Evolutionary conservation across 2,888 invertebrate species (phyloP).

Genomic region (Caenorhabditis sp.): DNA sequence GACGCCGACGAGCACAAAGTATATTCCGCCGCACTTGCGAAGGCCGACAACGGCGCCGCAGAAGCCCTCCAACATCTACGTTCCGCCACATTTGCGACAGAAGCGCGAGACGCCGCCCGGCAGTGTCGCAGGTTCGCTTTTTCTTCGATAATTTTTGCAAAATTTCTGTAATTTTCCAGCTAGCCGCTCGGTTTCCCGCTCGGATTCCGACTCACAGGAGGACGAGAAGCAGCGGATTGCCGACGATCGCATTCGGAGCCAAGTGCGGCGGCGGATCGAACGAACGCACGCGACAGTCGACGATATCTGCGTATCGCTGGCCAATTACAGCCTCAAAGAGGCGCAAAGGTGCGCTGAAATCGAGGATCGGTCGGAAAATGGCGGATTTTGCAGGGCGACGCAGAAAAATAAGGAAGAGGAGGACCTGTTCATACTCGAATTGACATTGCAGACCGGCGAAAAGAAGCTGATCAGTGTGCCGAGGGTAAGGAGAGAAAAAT

Average conservation of each 20-base stretch:
- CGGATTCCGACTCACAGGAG: constrained; percentile 32
- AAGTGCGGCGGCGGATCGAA: constrained; percentile 36
- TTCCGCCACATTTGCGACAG: constrained; percentile 63
- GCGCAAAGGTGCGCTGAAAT: not conserved
- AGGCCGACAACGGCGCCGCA: no score
- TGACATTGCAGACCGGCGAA: constrained; percentile 32
- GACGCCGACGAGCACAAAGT: constrained; percentile 1
- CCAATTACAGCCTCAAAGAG: constrained; percentile 23
- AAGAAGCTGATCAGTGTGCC: constrained; percentile 23
- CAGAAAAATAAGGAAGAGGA: not conserved
- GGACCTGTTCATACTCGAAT: constrained; percentile 22
- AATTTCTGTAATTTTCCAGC: constrained; percentile 3
- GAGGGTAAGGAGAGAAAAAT: constrained; percentile 24
- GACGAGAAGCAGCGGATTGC: constrained; percentile 3
- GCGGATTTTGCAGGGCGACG: not conserved
- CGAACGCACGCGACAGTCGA: constrained; percentile 24
- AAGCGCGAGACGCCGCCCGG: not conserved
- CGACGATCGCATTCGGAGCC: constrained; percentile 25
- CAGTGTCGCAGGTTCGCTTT: not conserved
- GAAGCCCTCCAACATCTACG: constrained; percentile 37
- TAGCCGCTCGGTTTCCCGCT: constrained; percentile 1
- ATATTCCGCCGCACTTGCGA: not conserved
- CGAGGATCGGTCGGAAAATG: not conserved
- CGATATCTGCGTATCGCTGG: constrained; percentile 36
- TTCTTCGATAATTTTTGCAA: not conserved